Base-by-base conservation (phyloP, 2,797 vertebrate genomes). In the Acipenser oxyrinchus region DNA sequence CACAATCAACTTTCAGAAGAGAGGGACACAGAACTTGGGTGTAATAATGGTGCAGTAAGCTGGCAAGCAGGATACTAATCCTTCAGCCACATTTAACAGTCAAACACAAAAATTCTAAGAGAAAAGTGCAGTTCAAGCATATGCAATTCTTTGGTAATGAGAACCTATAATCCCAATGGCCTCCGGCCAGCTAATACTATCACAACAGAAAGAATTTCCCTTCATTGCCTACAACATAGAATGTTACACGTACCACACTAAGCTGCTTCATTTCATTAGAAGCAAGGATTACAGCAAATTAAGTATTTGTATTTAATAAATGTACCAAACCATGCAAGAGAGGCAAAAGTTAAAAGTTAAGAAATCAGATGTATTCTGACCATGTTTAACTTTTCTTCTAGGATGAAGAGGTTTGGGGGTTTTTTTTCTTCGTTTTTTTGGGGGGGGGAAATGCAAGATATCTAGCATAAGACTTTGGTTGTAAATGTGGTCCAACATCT, bases 111-210 rank as follows among this genome's bases (percentile, higher is more conserved):
- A 81, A 37, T 37, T 37, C 23, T 37, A 37, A 4, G 4, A 82
- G 70, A 85, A 93, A 94, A 93, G 68, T 87, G 93, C 93, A 91
- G 81, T 72, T 86, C 79, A 90, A 92, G 93, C 93, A 94, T 64
- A 91, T 86, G 84, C 79, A 88, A 87, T 81, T 88, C 90, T 93
- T 91, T 90, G 85, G 80, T 89, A 91, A 84, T 74, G 78, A 88
- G 80, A 80, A 82, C 83, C 82, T 78, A 86, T 86, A 88, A 76
- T 94, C 94, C 95, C 93, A 79, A 79, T 63, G 84, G 88, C 88
- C 83, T 85, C 82, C 77, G 74, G 87, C 87, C 78, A 86, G 88
- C 85, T 92, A 91, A 85, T 86, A 85, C 88, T 87, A 86, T 77
- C 82, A 87, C 86, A 89, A 90, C 87, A 92, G 84, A 89, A 84